Conservation (phyloP, 2,113 vertebrate genomes). For the Madoqua kirkii region DNA sequence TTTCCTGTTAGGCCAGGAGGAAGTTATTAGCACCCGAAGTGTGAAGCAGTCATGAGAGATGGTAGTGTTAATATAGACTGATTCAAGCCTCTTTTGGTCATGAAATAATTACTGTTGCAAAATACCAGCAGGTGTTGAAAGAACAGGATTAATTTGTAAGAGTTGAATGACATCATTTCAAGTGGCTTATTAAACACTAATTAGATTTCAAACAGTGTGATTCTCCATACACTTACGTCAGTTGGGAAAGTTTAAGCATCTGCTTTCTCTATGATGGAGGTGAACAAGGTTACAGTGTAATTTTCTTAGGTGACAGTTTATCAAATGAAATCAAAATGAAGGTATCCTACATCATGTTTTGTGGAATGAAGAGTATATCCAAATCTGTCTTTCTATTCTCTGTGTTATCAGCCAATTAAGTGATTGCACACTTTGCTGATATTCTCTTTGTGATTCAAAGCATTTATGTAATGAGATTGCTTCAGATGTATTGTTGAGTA, state of each 20-base stretch:
- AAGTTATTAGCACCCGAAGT: slow-evolving; percentile 53
- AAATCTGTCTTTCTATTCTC: not conserved
- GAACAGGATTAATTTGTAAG: slow-evolving; percentile 76
- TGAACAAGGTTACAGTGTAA: slow-evolving; percentile 62
- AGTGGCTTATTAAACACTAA: slow-evolving; percentile 79
- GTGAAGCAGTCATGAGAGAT: slow-evolving; percentile 55
- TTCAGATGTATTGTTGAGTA: not conserved
- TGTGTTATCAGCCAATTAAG: not conserved
- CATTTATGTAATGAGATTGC: not conserved
- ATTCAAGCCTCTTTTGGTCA: slow-evolving; percentile 65
- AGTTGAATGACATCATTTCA: slow-evolving; percentile 76
- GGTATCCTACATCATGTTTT: not conserved
- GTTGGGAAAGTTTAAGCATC: slow-evolving; percentile 64
- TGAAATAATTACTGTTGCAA: slow-evolving; percentile 74
- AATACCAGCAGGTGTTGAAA: slow-evolving; percentile 77
- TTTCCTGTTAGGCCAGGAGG: slow-evolving; percentile 15
- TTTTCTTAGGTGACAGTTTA: slow-evolving; percentile 55
- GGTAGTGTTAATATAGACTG: slow-evolving; percentile 62
- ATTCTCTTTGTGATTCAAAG: not conserved
- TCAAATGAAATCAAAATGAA: slow-evolving; percentile 28
- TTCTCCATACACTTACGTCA: slow-evolving; percentile 59
- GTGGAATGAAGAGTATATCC: not conserved
- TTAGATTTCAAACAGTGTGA: slow-evolving; percentile 76
- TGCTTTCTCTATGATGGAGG: slow-evolving; percentile 52
- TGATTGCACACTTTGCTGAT: not conserved